These are phyloP conservation scores for Stomatorhinus walkeri DNA, from an alignment of 2,797 vertebrate genomes.

Conservation along the genomic window DNA sequence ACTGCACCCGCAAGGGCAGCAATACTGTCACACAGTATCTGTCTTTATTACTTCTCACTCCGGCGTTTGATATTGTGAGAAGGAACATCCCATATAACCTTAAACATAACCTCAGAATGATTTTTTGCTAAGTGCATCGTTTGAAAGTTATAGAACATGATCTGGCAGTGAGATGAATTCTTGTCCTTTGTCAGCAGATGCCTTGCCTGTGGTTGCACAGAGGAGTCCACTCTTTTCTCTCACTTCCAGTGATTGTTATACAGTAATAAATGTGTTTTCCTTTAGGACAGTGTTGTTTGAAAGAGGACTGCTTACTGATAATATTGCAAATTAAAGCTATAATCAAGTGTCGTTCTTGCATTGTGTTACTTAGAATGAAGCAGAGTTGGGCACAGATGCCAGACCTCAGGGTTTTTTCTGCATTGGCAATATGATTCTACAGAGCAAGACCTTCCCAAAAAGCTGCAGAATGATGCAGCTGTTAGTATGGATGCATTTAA, in stretches of 20 bases:
- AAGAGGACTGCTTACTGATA: background rate
- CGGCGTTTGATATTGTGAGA: slow-evolving; percentile 21
- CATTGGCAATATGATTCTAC: background rate
- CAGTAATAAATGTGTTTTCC: background rate
- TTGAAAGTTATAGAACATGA: slow-evolving; percentile 51
- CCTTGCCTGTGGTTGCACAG: slow-evolving; percentile 65
- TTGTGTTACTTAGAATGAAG: background rate
- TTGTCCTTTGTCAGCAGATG: slow-evolving; percentile 60
- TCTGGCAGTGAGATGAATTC: slow-evolving; percentile 56
- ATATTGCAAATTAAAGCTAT: background rate
- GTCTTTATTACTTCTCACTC: slow-evolving; percentile 35
- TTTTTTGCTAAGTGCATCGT: slow-evolving; percentile 38
- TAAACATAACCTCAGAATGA: slow-evolving; percentile 35
- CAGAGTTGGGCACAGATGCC: background rate
- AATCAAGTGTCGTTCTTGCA: background rate
- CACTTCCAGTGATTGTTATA: slow-evolving; percentile 56
- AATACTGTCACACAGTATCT: slow-evolving; percentile 23
- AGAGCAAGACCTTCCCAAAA: background rate
- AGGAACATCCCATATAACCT: slow-evolving; percentile 24
- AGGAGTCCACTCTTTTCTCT: slow-evolving; percentile 61
- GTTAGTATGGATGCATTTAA: background rate
- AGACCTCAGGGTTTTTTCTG: background rate
- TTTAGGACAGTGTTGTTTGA: background rate
- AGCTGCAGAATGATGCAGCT: background rate
- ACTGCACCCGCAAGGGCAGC: slow-evolving; percentile 24